Percentiles rank a stretch among this genome's conserved stretches.
phyloP scores from a whole-genome alignment of 2,113 vertebrate species.

The Rhinopomastus cyanomelas region DNA sequence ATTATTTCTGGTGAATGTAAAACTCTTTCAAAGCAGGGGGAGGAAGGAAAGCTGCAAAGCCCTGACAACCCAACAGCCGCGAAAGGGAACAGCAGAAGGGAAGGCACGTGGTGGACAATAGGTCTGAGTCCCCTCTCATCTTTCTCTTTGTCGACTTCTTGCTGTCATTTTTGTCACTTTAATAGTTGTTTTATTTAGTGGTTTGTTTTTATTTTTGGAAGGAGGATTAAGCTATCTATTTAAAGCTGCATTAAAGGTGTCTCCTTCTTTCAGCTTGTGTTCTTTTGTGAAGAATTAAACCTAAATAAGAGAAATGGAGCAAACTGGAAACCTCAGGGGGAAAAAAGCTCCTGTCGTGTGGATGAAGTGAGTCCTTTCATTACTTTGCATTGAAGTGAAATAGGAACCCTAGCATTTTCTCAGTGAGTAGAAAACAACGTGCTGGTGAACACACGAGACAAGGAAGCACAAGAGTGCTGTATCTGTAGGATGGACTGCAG shows the following conservation, averaged over 20 bases:
- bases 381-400: conserved; percentile 2
- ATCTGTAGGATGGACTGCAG: neutral
- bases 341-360: neutral
- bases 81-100: conserved; percentile 23
- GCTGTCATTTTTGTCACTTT: conserved; percentile 67
- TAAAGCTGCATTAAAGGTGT: conserved; percentile 75
- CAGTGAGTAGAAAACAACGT: neutral
- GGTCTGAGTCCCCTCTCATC: conserved; percentile 40
- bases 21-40: conserved; percentile 21
- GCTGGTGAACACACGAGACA: neutral
- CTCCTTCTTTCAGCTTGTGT: conserved; percentile 64
- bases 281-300: conserved; percentile 31
- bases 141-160: conserved; percentile 64
- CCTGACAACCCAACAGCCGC: neutral
- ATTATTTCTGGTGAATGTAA: conserved; percentile 72
- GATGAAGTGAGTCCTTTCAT: conserved; percentile 23
- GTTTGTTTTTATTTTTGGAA: conserved; percentile 18
- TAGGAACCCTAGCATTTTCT: neutral
- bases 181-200: neutral
- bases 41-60: neutral
- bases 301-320: neutral
- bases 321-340: neutral
- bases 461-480: neutral
- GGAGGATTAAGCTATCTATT: conserved; percentile 53
- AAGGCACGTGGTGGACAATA: conserved; percentile 51